Conservation (phyloP, 1,140 invertebrate genomes). For the Riptortus pedestris region DNA sequence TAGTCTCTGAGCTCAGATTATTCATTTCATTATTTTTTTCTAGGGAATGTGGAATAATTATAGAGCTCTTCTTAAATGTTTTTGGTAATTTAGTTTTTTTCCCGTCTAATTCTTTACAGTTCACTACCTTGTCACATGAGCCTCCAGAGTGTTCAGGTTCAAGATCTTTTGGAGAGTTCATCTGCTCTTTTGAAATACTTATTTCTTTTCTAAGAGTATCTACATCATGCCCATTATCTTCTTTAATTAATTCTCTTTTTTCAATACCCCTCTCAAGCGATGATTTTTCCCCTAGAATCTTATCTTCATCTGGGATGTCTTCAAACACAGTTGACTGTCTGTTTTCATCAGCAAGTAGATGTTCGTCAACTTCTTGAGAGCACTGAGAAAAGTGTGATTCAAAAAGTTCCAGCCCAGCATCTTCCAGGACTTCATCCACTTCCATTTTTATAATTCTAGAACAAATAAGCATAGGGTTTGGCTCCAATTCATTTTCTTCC, state of each 20-base stretch:
- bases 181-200: background rate
- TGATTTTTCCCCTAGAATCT: too few relatives aligned
- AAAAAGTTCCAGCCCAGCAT: background rate
- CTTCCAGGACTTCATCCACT: background rate
- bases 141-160: background rate
- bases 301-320: background rate
- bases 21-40: too few relatives aligned
- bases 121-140: background rate
- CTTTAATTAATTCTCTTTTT: background rate
- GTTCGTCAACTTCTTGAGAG: background rate
- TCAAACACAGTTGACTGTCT: too few relatives aligned
- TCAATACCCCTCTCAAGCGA: background rate
- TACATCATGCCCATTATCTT: background rate
- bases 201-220: background rate
- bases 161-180: background rate
- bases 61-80: background rate
- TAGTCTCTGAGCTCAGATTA: background rate
- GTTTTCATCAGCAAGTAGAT: background rate
- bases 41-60: too few relatives aligned
- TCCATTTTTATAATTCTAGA: background rate
- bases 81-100: background rate
- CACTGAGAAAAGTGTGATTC: slow-evolving; percentile 1
- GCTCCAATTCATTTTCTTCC: background rate
- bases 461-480: background rate
- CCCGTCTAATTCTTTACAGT: background rate